Base-by-base conservation (phyloP, 2,113 vertebrate species). In the Thalassarche chlororhynchos region DNA sequence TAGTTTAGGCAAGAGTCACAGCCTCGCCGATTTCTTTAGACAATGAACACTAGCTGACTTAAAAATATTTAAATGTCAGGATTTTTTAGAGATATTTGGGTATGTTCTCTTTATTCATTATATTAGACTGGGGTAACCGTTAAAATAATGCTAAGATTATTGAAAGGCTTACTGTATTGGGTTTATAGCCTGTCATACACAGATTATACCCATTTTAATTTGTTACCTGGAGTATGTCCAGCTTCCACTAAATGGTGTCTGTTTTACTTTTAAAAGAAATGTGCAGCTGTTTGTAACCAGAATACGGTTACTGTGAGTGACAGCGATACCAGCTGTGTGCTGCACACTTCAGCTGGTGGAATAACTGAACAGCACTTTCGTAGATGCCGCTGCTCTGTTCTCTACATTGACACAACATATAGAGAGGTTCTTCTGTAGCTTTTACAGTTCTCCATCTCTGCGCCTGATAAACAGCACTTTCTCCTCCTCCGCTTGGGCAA, bases 261-360 rank as follows among this genome's bases (percentile, higher is more conserved):
- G 25, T 72, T 94, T 91, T 55, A 32, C 76, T 90, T 92, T 65
- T 66, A 17, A 69, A 71, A 84, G 47, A 69, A 89, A 54, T 46
- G 60, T 61, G 69, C 93, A 96, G 91, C 89, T 96, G 87, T 96
- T 92, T 87, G 83, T 93, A 84, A 60, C 38, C 77, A 89, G 86
- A 91, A 61, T 42, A 21, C 61, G 28, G 69, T 89, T 71, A 10
- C 86, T 85, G 77, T 76, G 87, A 76, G 77, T 60, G 89, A 42
- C 86, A 87, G 69, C 0, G 2, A 24, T 89, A n/a, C 65, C 95
- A 92, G 93, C 78, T 92, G 85, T 71, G 70, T 68, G 74, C 84
- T 77, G 55, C 72, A 20, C 31, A 12, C 86, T 77, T 93, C 57
- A 70, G 80, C 84, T 70, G 52, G 38, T 20, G 65, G 5, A 42